Base-by-base conservation (phyloP, 2,888 invertebrate genomes). In the Athalia rosae region DNA sequence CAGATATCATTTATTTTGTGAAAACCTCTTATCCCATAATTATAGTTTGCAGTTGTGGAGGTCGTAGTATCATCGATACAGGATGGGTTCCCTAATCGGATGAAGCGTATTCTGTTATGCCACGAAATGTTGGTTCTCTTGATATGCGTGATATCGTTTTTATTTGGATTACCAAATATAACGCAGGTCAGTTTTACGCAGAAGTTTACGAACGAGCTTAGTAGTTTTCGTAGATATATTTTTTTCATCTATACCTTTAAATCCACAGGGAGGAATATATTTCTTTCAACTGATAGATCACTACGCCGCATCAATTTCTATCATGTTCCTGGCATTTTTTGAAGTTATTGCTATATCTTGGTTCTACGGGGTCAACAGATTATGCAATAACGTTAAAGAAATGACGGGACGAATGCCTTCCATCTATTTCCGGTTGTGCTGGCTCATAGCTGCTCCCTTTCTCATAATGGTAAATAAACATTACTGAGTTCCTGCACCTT, bases 61-160 rank as follows among this genome's bases (percentile, higher is more conserved):
- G 98, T 98, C 5, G 96, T 98, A 3, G 96, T 98, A 3, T 97
- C 98, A 3, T 96, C 97, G 5, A 95, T 98, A 84, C 97, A 97
- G 91, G 98, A 98, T 87, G 97, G 97, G 45, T 98, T 97, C 89
- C 96, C 96, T 0, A 94, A 94, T 80, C 95, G 95, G 94, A 96
- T 98, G 79, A 95, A 95, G 85, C 95, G 93, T 83, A 93, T 94
- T 86, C 92, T 97, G 76, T 94, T 96, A 82, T 96, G 96, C 86
- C 97, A 97, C 87, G 98, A 98, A 90, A 91, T 97, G 78, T 90
- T 98, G 78, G 97, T 97, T 50, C 91, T 97, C 58, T 92, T 95
- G 79, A 95, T 98, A 76, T 97, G 97, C 87, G 91, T 94, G 13
- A 91, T 97, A 76, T 97, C 97, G 71, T 95, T 96, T 88, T 89